Percentiles rank a stretch among this genome's conserved stretches.
Evolutionary conservation across 2,888 invertebrate species (phyloP).

Genomic region (Drosophila subsilvestris): DNA sequence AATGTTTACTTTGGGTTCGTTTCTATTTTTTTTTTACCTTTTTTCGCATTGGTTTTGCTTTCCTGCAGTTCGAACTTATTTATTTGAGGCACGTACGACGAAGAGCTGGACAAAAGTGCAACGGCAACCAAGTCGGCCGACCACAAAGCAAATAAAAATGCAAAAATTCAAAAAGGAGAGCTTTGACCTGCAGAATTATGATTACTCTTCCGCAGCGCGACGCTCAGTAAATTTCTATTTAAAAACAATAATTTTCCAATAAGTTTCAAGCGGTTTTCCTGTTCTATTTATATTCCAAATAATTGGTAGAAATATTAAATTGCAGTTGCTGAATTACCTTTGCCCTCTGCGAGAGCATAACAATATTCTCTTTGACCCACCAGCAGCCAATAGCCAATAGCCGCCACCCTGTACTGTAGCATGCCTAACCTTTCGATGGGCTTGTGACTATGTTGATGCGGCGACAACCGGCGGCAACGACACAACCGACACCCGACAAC

Average conservation of each 20-base stretch:
- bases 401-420: neutral
- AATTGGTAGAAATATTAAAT: too few species aligned
- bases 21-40: slow-evolving; percentile 43
- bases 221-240: neutral
- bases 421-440: neutral
- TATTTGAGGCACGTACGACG: slow-evolving; percentile 69
- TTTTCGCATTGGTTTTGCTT: slow-evolving; percentile 26
- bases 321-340: too few species aligned
- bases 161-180: neutral
- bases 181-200: neutral
- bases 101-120: slow-evolving; percentile 50
- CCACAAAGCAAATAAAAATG: slow-evolving; percentile 27
- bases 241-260: too few species aligned
- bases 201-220: neutral
- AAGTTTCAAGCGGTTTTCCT: too few species aligned
- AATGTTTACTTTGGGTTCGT: slow-evolving; percentile 28
- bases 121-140: slow-evolving; percentile 54
- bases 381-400: too few species aligned
- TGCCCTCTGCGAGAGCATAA: too few species aligned
- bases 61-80: slow-evolving; percentile 52
- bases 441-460: slow-evolving; percentile 2
- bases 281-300: too few species aligned
- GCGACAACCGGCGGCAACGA: neutral
- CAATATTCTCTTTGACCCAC: too few species aligned
- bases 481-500: neutral